A percentile compares a stretch with the other conserved stretches of the same genome.
These are phyloP conservation scores for Aramus guarauna DNA, from an alignment of 2,113 vertebrate genomes.

Conservation along the genomic window DNA sequence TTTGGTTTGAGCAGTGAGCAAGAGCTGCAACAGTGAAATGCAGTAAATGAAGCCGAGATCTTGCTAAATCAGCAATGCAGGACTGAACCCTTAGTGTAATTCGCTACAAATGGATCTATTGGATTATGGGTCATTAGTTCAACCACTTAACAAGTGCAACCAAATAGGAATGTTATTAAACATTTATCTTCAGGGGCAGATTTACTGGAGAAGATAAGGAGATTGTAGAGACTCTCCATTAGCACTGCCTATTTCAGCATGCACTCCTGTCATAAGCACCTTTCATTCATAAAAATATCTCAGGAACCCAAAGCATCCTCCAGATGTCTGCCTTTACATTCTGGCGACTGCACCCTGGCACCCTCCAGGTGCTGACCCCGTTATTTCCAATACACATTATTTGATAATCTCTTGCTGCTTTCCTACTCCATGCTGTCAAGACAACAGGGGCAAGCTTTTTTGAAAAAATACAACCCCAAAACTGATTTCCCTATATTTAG, in stretches of 20 bases:
- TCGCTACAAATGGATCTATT: background rate
- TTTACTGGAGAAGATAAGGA: conserved; percentile 38
- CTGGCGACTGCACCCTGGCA: background rate
- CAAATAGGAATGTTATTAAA: conserved; percentile 41
- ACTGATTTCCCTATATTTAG: background rate
- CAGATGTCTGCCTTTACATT: conserved; percentile 1
- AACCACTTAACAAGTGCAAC: background rate
- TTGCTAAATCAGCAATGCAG: background rate
- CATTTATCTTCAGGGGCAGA: background rate
- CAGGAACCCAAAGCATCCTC: conserved; percentile 47
- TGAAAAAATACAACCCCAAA: background rate
- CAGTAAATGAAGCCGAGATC: background rate
- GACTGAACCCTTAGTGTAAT: background rate
- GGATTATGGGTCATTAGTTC: conserved; percentile 34
- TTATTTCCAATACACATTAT: background rate
- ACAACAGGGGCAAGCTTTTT: background rate
- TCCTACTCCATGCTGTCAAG: background rate
- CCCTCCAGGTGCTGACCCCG: background rate
- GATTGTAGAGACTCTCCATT: background rate
- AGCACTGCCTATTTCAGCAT: background rate
- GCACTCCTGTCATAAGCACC: conserved; percentile 36
- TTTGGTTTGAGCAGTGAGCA: background rate
- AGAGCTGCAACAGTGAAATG: background rate
- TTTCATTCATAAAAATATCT: conserved; percentile 61
- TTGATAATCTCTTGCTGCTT: background rate